phyloP scores from a whole-genome alignment of 2,113 vertebrate species.

The Micromys minutus region DNA sequence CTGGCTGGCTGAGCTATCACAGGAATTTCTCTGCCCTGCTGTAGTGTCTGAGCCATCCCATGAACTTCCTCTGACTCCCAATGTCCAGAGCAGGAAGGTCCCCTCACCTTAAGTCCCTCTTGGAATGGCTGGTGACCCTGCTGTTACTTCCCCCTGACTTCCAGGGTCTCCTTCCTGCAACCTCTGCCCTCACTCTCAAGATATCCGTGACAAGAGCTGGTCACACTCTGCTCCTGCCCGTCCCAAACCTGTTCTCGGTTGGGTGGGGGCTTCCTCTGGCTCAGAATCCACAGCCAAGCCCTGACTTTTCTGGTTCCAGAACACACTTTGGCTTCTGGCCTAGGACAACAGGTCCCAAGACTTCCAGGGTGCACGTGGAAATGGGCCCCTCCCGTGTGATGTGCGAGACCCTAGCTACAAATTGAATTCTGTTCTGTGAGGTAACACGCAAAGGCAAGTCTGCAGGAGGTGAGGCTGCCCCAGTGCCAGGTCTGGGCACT shows the following conservation, averaged over 20 bases:
- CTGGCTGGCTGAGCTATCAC: too few relatives aligned
- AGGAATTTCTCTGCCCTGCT: background rate
- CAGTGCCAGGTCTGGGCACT: background rate
- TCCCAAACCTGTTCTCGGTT: constrained; percentile 59
- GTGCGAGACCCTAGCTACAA: background rate
- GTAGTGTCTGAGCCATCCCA: background rate
- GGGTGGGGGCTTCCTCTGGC: constrained; percentile 62
- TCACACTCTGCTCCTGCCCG: background rate
- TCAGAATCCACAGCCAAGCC: constrained; percentile 30
- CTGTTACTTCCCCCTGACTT: background rate
- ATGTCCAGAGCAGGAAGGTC: background rate
- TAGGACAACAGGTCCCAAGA: constrained; percentile 45
- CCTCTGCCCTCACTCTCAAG: background rate
- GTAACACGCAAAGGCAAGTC: constrained; percentile 53
- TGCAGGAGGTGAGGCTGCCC: background rate
- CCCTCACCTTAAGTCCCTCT: background rate
- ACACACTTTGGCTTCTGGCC: constrained; percentile 69
- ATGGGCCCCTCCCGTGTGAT: constrained; percentile 50
- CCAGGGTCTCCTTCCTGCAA: background rate
- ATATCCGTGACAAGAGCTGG: background rate
- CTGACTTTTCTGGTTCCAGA: constrained; percentile 50
- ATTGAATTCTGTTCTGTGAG: constrained; percentile 24
- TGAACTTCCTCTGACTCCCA: background rate
- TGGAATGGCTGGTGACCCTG: fast-evolving
- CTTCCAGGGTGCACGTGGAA: constrained; percentile 31